Percentiles rank a stretch among this genome's conserved stretches.
Evolutionary conservation across 2,113 vertebrate species (phyloP).

Genomic region (Tetrao urogallus): DNA sequence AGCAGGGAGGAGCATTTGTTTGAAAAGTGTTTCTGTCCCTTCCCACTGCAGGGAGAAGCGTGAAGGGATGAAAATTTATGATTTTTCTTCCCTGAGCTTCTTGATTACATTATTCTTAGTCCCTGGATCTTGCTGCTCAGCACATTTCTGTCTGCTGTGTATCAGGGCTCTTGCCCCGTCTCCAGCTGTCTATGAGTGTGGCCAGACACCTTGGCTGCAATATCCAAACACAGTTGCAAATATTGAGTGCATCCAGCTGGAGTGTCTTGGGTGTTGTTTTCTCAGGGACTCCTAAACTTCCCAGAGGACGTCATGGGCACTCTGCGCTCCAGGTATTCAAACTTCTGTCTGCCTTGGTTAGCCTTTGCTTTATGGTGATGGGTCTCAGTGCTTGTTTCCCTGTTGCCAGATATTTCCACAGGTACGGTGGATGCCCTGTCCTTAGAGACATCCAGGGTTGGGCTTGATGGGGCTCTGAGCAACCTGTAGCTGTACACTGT

Average conservation of each 20-base stretch:
- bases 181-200: background rate
- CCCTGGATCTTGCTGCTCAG: background rate
- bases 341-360: background rate
- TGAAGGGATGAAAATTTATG: conserved; percentile 49
- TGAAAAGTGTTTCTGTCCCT: conserved; percentile 46
- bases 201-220: background rate
- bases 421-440: too few relatives aligned
- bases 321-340: background rate
- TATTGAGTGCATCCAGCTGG: background rate
- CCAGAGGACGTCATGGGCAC: accelerated
- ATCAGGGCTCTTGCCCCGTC: background rate
- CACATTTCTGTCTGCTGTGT: conserved; percentile 25
- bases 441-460: too few relatives aligned
- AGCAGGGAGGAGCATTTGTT: background rate
- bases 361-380: background rate
- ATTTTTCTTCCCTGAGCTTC: conserved; percentile 38
- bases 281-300: background rate
- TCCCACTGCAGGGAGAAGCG: conserved; percentile 45
- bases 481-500: too few relatives aligned
- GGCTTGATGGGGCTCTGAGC: too few relatives aligned
- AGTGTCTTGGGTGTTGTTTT: accelerated
- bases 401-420: background rate
- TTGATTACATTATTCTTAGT: conserved; percentile 40
- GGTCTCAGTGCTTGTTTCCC: background rate
- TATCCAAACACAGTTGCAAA: background rate